Evolutionary conservation across 2,888 invertebrate species (phyloP), one percentile per base, ranked within the genome.

Genomic region (Drosophila niveifrons): DNA sequence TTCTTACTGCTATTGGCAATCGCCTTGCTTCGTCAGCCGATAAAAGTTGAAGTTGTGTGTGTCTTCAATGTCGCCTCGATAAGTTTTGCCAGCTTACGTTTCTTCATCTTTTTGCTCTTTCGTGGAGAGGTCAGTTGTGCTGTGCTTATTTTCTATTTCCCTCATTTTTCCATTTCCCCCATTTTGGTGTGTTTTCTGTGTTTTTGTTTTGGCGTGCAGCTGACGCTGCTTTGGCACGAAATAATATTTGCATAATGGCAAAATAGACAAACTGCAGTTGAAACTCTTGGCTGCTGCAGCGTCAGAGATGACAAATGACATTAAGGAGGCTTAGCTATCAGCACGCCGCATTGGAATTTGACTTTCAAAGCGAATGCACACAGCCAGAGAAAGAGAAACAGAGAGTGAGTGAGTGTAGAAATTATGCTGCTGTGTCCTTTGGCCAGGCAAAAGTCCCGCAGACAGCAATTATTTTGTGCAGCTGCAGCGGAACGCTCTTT

Each of bases 191-290:
- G n/a, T n/a, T n/a, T 17, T 17, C 2, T 23, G 23, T 23, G 17
- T 46, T 57, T 52, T 72, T 61, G 67, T 77, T 81, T 68, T 74
- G 58, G n/a, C 18, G 13, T 46, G 36, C 47, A 28, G 34, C 34
- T 36, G 52, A 34, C 58, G 41, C 23, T 59, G 69, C 64, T 36
- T 75, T 76, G 69, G 82, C 71, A 73, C 72, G 51, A 86, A 88
- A 88, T 80, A 83, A 86, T 77, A 88, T 83, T 88, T 83, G 81
- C 83, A 88, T 88, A 88, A 86, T 80, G 70, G 66, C 66, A 75
- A 80, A 76, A 73, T 65, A 86, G 86, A 86, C 80, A 80, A 71
- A 70, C 77, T 72, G 85, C 67, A 84, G 75, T 61, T 58, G 58
- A 39, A 41, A 50, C 36, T 50, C 36, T 50, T 58, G 48, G 17